A percentile compares a stretch with the other conserved stretches of the same genome.
These are phyloP conservation scores for Spicauda simplicius DNA, from an alignment of 2,888 invertebrate species.

Conservation along the genomic window DNA sequence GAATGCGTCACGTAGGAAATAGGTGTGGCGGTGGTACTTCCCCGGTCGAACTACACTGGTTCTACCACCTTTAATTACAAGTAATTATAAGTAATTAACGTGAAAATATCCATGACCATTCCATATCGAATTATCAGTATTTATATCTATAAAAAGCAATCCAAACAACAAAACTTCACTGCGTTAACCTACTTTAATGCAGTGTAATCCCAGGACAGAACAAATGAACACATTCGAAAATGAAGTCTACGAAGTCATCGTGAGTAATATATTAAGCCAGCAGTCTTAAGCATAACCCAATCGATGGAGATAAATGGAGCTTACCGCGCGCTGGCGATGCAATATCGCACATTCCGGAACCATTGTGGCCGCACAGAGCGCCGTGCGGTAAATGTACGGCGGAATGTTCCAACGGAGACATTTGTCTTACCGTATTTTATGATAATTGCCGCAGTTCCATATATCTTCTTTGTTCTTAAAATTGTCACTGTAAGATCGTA, in stretches of 20 bases:
- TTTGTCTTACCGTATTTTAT: slow-evolving; percentile 1
- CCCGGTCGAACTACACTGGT: no score
- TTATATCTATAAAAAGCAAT: no score
- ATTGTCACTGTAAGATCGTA: not conserved
- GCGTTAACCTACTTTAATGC: no score
- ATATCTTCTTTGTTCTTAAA: not conserved
- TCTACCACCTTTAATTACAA: no score
- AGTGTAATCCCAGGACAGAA: no score
- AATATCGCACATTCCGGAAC: slow-evolving; percentile 1
- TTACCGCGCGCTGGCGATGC: slow-evolving; percentile 3
- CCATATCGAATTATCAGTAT: no score
- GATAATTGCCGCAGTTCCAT: slow-evolving; percentile 3
- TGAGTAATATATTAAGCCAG: not conserved
- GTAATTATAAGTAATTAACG: no score
- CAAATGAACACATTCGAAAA: slow-evolving; percentile 1
- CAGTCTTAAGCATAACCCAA: slow-evolving; percentile 3
- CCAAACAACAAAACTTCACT: no score
- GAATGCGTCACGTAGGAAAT: no score
- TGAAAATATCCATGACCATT: no score
- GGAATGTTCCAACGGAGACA: slow-evolving; percentile 1
- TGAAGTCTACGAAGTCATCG: not conserved
- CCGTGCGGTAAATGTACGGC: not conserved
- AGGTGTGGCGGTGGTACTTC: no score
- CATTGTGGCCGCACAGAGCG: slow-evolving; percentile 3
- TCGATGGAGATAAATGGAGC: slow-evolving; percentile 2